A percentile compares a stretch with the other conserved stretches of the same genome.
phyloP scores from a whole-genome alignment of 2,113 vertebrate genomes.

The Mola mola region DNA sequence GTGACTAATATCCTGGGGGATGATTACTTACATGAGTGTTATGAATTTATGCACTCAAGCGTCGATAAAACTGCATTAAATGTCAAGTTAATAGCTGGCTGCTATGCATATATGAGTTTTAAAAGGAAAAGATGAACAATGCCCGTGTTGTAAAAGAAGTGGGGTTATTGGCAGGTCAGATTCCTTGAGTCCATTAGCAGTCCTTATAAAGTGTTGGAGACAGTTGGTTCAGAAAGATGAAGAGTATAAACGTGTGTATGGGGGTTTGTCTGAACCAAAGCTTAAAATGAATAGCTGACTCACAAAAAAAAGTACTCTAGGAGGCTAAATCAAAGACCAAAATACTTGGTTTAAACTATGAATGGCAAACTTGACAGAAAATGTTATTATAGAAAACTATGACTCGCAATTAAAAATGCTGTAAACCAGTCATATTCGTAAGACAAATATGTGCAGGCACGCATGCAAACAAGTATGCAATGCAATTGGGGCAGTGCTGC shows the following conservation, averaged over 20 bases:
- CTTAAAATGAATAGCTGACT: not conserved
- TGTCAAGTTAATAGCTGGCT: constrained; percentile 72
- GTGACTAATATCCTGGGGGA: constrained; percentile 69
- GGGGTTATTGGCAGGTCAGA: constrained; percentile 72
- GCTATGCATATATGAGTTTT: constrained; percentile 59
- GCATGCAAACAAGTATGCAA: not conserved
- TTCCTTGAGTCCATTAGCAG: constrained; percentile 60
- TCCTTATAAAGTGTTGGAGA: constrained; percentile 34
- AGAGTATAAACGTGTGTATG: constrained; percentile 12
- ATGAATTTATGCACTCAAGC: constrained; percentile 76
- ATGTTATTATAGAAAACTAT: no score
- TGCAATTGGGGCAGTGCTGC: constrained; percentile 12
- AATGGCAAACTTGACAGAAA: not conserved
- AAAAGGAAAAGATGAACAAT: constrained; percentile 78
- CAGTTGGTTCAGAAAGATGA: constrained; percentile 19
- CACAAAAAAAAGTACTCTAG: constrained; percentile 1
- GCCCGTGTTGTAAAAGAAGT: constrained; percentile 61
- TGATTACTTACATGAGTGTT: constrained; percentile 72
- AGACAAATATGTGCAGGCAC: not conserved
- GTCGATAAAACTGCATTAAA: constrained; percentile 76
- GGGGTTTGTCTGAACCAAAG: not conserved
- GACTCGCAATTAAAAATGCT: not conserved
- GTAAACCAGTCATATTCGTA: constrained; percentile 2
- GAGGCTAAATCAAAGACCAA: constrained; percentile 15
- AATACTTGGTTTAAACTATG: not conserved